phyloP scores from a whole-genome alignment of 2,888 invertebrate genomes.

The Eurytoma adleriae region DNA sequence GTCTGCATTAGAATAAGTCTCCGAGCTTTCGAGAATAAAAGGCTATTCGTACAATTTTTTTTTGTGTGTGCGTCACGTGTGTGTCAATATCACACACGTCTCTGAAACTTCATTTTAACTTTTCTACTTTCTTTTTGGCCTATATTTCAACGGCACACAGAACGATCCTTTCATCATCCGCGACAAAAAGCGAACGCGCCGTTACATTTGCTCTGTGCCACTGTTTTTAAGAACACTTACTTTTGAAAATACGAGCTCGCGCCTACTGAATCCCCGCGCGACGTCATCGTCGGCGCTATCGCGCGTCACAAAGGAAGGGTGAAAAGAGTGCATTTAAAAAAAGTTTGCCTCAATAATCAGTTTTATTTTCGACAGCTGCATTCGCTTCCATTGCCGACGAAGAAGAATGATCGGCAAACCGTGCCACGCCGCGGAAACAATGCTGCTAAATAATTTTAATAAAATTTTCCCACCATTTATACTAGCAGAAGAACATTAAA shows the following conservation, averaged over 20 bases:
- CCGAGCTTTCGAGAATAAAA: background rate
- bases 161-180: constrained; percentile 35
- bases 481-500: no score
- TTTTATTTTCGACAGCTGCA: background rate
- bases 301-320: background rate
- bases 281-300: background rate
- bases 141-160: constrained; percentile 22
- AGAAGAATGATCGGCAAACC: background rate
- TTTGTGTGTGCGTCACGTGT: background rate
- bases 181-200: constrained; percentile 20
- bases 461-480: no score
- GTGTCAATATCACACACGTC: background rate
- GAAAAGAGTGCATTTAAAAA: constrained; percentile 2
- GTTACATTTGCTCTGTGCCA: constrained; percentile 24
- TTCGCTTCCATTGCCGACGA: background rate
- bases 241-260: constrained; percentile 35
- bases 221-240: constrained; percentile 35
- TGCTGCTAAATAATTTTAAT: no score
- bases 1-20: no score
- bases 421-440: no score
- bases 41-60: background rate
- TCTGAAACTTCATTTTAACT: constrained; percentile 20
- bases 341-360: background rate
- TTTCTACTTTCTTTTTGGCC: constrained; percentile 33
- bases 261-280: background rate